These are phyloP conservation scores for Cerceris ruficornis DNA, from an alignment of 2,888 invertebrate species.

Conservation along the genomic window DNA sequence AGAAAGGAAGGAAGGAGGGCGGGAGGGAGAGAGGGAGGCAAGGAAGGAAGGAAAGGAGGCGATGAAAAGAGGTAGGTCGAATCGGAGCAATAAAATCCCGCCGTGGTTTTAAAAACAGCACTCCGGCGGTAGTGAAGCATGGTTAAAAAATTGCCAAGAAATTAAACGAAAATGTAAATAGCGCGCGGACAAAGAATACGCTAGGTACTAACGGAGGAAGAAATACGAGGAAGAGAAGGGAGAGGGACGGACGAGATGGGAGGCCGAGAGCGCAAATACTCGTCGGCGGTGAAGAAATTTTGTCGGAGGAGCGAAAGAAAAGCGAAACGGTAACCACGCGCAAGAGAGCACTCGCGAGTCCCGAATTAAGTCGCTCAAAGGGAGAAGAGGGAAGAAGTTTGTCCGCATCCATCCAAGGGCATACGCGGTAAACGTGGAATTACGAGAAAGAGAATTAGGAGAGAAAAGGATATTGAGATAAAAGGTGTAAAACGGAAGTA, in stretches of 20 bases:
- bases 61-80: neutral
- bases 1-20: neutral
- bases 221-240: neutral
- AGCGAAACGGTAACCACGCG: no score
- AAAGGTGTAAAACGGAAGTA: slow-evolving; percentile 11
- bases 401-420: neutral
- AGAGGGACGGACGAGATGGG: neutral
- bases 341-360: no score
- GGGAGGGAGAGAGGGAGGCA: neutral
- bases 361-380: no score
- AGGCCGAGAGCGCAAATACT: no score
- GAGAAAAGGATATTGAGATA: slow-evolving; percentile 4
- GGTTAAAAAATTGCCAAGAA: neutral
- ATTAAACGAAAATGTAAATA: neutral
- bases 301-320: no score
- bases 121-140: neutral
- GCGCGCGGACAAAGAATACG: neutral
- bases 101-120: neutral
- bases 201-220: neutral
- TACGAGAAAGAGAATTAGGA: slow-evolving; percentile 3
- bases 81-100: neutral
- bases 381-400: neutral
- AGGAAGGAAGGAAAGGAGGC: neutral
- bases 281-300: no score
- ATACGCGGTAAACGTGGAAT: slow-evolving; percentile 13